phyloP scores from a whole-genome alignment of 2,888 invertebrate genomes.

The Elysia crispata region DNA sequence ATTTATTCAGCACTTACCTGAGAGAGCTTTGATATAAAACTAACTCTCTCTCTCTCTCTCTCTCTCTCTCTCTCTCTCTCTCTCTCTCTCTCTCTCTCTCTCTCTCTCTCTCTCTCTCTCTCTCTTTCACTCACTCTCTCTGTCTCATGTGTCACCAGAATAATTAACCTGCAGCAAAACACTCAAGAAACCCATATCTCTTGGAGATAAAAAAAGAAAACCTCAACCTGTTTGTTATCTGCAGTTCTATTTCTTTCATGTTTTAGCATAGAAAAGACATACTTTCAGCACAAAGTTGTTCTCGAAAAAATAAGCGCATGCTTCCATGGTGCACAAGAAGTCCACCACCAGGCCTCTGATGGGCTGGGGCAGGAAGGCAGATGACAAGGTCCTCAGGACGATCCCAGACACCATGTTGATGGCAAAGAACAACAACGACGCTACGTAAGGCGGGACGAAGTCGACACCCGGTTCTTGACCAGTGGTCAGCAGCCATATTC shows the following conservation, averaged over 20 bases:
- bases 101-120: not conserved
- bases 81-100: not conserved
- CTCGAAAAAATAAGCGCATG: slow-evolving; percentile 72
- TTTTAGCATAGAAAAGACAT: not conserved
- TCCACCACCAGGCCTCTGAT: slow-evolving; percentile 61
- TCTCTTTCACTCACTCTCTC: not conserved
- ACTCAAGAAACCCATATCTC: too few species aligned
- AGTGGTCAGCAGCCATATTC: slow-evolving; percentile 49
- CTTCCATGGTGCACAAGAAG: slow-evolving; percentile 69
- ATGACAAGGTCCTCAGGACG: slow-evolving; percentile 59
- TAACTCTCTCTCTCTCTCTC: slow-evolving; percentile 16
- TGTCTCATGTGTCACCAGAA: too few species aligned
- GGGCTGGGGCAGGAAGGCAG: slow-evolving; percentile 53
- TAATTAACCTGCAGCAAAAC: too few species aligned
- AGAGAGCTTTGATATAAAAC: too few species aligned
- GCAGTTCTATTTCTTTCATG: not conserved
- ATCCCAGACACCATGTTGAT: slow-evolving; percentile 64
- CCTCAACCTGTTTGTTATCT: too few species aligned
- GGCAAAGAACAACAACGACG: slow-evolving; percentile 64
- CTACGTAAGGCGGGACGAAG: slow-evolving; percentile 64
- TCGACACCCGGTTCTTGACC: slow-evolving; percentile 57
- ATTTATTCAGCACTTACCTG: too few species aligned
- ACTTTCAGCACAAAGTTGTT: slow-evolving; percentile 69
- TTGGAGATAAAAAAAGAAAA: too few species aligned
- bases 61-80: not conserved